These are phyloP conservation scores for Sminthurinus aureus DNA, from an alignment of 2,888 invertebrate species.

Conservation along the genomic window DNA sequence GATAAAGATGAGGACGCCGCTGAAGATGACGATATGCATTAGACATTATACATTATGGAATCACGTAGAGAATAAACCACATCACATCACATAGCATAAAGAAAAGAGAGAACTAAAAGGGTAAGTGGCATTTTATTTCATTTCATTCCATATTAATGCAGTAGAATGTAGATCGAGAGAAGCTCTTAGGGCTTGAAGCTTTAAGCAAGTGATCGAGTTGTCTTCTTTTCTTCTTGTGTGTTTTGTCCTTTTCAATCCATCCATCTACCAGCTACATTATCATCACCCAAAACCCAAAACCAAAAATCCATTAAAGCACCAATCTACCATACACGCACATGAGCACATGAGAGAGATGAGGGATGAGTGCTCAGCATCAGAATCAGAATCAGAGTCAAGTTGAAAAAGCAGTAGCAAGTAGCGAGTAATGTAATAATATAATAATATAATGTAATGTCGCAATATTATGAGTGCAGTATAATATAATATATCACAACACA, in stretches of 20 bases:
- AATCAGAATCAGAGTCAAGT: conserved; percentile 8
- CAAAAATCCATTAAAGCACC: conserved; percentile 36
- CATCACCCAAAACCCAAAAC: conserved; percentile 1
- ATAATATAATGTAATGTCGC: no score
- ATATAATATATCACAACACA: no score
- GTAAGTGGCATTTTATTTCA: conserved; percentile 32
- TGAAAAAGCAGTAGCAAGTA: conserved; percentile 15
- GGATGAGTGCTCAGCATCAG: neutral
- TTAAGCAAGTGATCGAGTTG: conserved; percentile 34
- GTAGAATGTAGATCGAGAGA: neutral
- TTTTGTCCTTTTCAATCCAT: neutral
- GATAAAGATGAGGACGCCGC: no score
- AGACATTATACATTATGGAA: neutral
- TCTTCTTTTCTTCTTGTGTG: conserved; percentile 7
- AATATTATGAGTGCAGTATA: no score
- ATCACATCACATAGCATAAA: neutral
- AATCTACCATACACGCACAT: no score
- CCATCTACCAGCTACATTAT: neutral
- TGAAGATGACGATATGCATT: neutral
- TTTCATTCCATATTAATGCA: neutral
- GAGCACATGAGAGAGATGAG: conserved; percentile 14
- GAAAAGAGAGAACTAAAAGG: neutral
- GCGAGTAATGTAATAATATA: neutral
- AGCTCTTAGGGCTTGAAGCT: conserved; percentile 37
- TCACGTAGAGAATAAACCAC: conserved; percentile 9